A percentile compares a stretch with the other conserved stretches of the same genome.
These are phyloP conservation scores for Gortyna flavago DNA, from an alignment of 2,888 invertebrate genomes.

Conservation along the genomic window DNA sequence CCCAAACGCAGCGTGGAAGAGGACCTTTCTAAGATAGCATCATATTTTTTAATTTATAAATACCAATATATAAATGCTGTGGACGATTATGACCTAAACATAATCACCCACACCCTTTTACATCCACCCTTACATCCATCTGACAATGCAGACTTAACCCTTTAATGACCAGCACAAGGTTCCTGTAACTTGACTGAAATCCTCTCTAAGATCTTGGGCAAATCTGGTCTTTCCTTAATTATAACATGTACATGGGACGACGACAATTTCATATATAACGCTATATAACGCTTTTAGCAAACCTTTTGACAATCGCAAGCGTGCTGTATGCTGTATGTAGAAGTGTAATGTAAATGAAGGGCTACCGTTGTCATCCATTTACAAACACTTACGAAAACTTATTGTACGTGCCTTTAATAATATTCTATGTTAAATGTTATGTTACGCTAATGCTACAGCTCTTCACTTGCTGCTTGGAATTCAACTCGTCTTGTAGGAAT, in stretches of 20 bases:
- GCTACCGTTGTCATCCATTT: constrained; percentile 35
- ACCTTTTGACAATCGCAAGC: constrained; percentile 31
- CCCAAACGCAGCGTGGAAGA: not conserved
- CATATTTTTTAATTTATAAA: not conserved
- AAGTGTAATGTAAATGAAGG: constrained; percentile 44
- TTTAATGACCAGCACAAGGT: not conserved
- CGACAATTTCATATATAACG: no score
- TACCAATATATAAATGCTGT: not conserved
- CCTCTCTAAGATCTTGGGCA: not conserved
- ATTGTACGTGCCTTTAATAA: constrained; percentile 54
- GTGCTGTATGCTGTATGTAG: not conserved
- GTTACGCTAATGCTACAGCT: constrained; percentile 39
- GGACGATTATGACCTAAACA: not conserved
- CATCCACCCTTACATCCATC: no score
- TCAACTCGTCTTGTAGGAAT: constrained; percentile 23
- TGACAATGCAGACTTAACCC: no score
- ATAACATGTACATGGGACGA: not conserved
- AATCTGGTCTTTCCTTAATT: not conserved
- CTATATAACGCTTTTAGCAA: not conserved
- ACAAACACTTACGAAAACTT: constrained; percentile 56
- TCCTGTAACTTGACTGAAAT: not conserved
- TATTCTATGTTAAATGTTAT: constrained; percentile 30
- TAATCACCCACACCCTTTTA: not conserved
- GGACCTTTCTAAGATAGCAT: not conserved
- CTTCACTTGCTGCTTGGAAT: constrained; percentile 39